Conservation (phyloP, 2,888 invertebrate species). For the Perizoma flavofasciatum region DNA sequence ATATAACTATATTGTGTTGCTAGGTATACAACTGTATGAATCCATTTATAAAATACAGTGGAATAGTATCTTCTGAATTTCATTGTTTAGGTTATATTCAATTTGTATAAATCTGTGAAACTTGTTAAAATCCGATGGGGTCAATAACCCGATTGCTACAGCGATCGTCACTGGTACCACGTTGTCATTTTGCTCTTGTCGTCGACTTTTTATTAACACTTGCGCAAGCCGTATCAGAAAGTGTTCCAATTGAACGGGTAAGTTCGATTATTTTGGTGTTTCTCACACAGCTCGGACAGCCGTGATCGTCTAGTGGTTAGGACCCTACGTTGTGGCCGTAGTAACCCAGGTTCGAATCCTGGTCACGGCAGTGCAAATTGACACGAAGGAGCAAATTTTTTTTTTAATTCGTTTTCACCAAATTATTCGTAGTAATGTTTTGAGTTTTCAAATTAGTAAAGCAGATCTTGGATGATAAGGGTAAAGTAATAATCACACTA, state of each 20-base stretch:
- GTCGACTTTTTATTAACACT: constrained; percentile 27
- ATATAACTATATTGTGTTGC: too few relatives aligned
- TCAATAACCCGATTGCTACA: too few relatives aligned
- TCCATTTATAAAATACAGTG: not conserved
- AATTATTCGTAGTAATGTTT: not conserved
- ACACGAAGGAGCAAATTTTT: constrained; percentile 44
- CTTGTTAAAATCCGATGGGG: too few relatives aligned
- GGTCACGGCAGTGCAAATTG: constrained; percentile 57
- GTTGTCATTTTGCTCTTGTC: constrained; percentile 3
- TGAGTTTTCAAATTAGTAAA: constrained; percentile 1
- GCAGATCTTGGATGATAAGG: not conserved
- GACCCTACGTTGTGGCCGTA: constrained; percentile 91
- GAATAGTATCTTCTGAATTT: constrained; percentile 5
- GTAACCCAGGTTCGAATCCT: constrained; percentile 89
- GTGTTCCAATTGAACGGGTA: constrained; percentile 38
- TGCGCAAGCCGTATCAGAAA: constrained; percentile 43
- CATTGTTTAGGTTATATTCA: not conserved
- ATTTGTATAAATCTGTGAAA: not conserved
- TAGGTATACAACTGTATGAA: too few relatives aligned
- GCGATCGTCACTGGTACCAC: too few relatives aligned
- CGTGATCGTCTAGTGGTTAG: constrained; percentile 89
- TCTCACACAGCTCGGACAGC: constrained; percentile 48
- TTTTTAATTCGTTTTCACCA: not conserved
- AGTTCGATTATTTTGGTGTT: constrained; percentile 11
- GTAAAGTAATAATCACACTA: too few relatives aligned